These are phyloP conservation scores for Syngnathus rostellatus DNA, from an alignment of 2,797 vertebrate genomes.

Conservation along the genomic window DNA sequence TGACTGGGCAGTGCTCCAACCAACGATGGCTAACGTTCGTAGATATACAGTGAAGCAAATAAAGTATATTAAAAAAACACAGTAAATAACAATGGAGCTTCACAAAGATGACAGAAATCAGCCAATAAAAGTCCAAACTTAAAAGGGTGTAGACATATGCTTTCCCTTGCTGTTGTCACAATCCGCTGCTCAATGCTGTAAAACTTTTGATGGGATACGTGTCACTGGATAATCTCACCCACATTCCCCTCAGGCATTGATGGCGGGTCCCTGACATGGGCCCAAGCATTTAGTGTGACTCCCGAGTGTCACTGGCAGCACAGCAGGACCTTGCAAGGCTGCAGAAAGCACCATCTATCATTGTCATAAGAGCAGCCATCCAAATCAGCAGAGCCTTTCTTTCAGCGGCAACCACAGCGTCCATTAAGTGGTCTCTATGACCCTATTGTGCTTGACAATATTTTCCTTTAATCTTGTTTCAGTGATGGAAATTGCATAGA, in stretches of 20 bases:
- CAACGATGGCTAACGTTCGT: background rate
- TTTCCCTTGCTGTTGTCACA: constrained; percentile 31
- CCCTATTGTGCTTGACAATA: constrained; percentile 37
- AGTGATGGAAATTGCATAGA: background rate
- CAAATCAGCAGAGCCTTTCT: constrained; percentile 55
- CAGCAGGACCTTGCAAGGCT: constrained; percentile 55
- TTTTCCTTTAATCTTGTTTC: constrained; percentile 20
- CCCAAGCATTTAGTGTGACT: constrained; percentile 58
- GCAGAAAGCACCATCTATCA: constrained; percentile 67
- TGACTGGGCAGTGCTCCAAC: background rate
- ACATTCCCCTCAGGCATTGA: constrained; percentile 43
- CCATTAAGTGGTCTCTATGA: constrained; percentile 49
- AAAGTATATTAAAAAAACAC: background rate
- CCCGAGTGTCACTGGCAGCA: constrained; percentile 60
- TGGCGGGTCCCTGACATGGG: constrained; percentile 53
- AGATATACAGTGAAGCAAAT: background rate
- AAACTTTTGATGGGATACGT: constrained; percentile 54
- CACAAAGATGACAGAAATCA: background rate
- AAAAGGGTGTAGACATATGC: constrained; percentile 1
- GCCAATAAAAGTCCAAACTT: constrained; percentile 12
- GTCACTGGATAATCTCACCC: constrained; percentile 57
- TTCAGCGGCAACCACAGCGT: constrained; percentile 48
- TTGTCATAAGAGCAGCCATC: constrained; percentile 65
- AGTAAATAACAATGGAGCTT: background rate
- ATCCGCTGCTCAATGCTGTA: constrained; percentile 34